phyloP scores from a whole-genome alignment of 2,113 vertebrate species.

The Hippocampus mohnikei region DNA sequence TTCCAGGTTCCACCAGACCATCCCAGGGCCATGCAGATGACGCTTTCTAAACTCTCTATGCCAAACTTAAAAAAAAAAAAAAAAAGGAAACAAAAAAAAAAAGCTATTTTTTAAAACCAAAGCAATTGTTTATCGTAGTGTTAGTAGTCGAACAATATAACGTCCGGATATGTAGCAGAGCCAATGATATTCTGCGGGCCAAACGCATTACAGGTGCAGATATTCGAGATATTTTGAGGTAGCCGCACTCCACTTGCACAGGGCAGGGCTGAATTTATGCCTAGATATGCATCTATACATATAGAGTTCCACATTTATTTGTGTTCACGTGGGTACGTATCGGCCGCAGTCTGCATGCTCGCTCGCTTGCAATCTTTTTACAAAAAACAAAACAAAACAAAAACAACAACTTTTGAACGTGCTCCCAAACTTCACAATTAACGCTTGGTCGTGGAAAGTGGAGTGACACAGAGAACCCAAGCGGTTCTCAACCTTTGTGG shows the following conservation, averaged over 20 bases:
- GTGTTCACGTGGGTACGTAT: slow-evolving; percentile 64
- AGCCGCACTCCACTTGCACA: slow-evolving; percentile 68
- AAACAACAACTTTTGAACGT: slow-evolving; percentile 46
- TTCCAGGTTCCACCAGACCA: slow-evolving; percentile 37
- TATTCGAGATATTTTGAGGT: no score
- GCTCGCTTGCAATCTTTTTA: slow-evolving; percentile 63
- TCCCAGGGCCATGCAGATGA: slow-evolving; percentile 52
- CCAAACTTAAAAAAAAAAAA: slow-evolving; percentile 67
- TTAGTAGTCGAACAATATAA: slow-evolving; percentile 57
- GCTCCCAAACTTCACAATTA: slow-evolving; percentile 60
- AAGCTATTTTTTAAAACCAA: slow-evolving; percentile 79
- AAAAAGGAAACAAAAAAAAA: slow-evolving; percentile 34
- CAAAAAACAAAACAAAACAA: no score
- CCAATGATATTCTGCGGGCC: slow-evolving; percentile 69
- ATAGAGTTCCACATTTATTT: slow-evolving; percentile 56
- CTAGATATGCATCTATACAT: slow-evolving; percentile 40
- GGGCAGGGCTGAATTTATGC: slow-evolving; percentile 61
- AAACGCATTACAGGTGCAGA: slow-evolving; percentile 6
- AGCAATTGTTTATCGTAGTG: slow-evolving; percentile 73
- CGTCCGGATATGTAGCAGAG: slow-evolving; percentile 79
- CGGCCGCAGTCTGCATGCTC: slow-evolving; percentile 71
- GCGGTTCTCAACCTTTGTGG: slow-evolving; percentile 6
- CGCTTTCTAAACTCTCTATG: slow-evolving; percentile 75
- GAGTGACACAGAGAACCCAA: slow-evolving; percentile 17
- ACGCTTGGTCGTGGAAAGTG: slow-evolving; percentile 56